These are phyloP conservation scores for Sebastes variabilis DNA, from an alignment of 2,797 vertebrate species.

Conservation along the genomic window DNA sequence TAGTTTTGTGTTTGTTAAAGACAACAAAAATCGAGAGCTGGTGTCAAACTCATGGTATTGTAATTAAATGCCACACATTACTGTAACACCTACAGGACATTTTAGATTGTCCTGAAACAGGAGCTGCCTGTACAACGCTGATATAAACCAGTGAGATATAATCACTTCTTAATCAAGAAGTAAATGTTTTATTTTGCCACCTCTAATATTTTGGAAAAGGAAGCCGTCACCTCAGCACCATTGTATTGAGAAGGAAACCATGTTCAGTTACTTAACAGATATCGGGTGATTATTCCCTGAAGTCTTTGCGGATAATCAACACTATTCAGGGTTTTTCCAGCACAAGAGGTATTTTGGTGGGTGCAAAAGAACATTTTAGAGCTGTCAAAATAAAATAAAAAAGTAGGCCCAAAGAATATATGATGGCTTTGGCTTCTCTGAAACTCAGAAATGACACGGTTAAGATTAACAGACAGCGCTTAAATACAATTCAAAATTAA, in stretches of 20 bases:
- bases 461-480: neutral
- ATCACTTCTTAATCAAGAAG: conserved; percentile 23
- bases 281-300: conserved; percentile 34
- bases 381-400: neutral
- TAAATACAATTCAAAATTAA: neutral
- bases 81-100: neutral
- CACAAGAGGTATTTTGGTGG: neutral
- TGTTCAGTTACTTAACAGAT: conserved; percentile 10
- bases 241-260: conserved; percentile 52
- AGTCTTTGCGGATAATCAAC: neutral
- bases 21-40: neutral
- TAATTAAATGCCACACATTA: neutral
- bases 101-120: conserved; percentile 5
- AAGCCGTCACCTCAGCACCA: conserved; percentile 47
- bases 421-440: neutral
- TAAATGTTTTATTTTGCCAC: conserved; percentile 3
- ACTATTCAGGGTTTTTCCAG: neutral
- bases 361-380: neutral
- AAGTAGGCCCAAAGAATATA: neutral
- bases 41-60: neutral
- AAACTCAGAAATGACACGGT: neutral
- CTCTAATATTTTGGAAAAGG: conserved; percentile 37
- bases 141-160: conserved; percentile 29
- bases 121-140: conserved; percentile 48
- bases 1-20: too few relatives aligned